These are phyloP conservation scores for Tetrapedia diversipes DNA, from an alignment of 2,888 invertebrate genomes.

Conservation along the genomic window DNA sequence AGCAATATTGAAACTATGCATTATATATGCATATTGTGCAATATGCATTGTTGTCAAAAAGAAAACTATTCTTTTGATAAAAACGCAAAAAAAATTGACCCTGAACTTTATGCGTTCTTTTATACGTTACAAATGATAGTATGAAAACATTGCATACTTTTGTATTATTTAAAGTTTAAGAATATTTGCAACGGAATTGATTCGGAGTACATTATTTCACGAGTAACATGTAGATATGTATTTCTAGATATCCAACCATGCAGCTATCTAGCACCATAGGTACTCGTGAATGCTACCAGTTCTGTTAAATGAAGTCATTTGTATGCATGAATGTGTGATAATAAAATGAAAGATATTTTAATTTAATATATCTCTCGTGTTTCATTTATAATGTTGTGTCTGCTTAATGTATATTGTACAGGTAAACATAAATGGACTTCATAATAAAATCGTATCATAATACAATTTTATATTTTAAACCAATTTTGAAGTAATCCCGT, in stretches of 20 bases:
- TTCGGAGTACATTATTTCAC: constrained; percentile 47
- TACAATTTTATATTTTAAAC: constrained; percentile 51
- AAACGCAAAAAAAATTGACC: constrained; percentile 33
- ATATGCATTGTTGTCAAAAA: constrained; percentile 47
- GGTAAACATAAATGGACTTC: constrained; percentile 42
- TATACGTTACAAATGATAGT: constrained; percentile 42
- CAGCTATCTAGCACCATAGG: constrained; percentile 45
- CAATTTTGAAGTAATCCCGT: constrained; percentile 40
- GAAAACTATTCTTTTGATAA: constrained; percentile 35
- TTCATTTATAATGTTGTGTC: constrained; percentile 45
- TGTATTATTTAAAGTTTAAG: constrained; percentile 56
- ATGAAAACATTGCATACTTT: constrained; percentile 57
- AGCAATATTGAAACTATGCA: constrained; percentile 30
- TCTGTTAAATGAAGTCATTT: constrained; percentile 70
- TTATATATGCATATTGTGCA: constrained; percentile 55
- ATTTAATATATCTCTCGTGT: constrained; percentile 67
- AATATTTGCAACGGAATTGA: constrained; percentile 57
- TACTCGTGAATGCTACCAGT: constrained; percentile 42
- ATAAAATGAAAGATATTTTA: constrained; percentile 73
- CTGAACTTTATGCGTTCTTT: constrained; percentile 38
- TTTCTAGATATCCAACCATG: constrained; percentile 47
- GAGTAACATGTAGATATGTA: constrained; percentile 56
- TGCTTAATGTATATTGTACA: constrained; percentile 32
- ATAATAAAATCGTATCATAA: constrained; percentile 31
- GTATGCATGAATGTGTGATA: constrained; percentile 73